Conservation (phyloP, 37 sponge, comb jelly and placozoan genomes). For the Halichondria panicea region DNA sequence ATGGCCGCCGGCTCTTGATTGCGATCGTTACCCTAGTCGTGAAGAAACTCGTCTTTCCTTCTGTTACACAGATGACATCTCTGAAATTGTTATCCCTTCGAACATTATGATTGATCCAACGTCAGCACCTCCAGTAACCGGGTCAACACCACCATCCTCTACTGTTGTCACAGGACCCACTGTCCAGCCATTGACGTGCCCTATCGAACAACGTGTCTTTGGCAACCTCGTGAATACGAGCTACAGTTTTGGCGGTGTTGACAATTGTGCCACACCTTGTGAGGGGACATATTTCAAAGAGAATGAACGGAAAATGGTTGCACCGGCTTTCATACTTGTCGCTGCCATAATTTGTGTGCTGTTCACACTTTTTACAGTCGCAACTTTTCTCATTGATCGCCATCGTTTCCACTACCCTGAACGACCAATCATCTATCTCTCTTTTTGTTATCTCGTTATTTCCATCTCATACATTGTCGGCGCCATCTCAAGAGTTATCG, state of each 20-base stretch:
- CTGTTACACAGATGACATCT: background rate
- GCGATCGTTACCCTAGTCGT: constrained; percentile 38
- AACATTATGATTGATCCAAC: background rate
- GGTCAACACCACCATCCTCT: background rate
- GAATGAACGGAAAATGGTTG: constrained; percentile 28
- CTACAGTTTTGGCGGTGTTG: constrained; percentile 45
- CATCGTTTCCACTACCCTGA: constrained; percentile 90
- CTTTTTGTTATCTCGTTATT: constrained; percentile 79
- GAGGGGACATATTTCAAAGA: constrained; percentile 48
- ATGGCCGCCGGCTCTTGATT: constrained; percentile 71
- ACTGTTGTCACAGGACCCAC: background rate
- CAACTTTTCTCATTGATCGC: constrained; percentile 86
- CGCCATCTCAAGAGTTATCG: constrained; percentile 54
- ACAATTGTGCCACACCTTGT: constrained; percentile 54
- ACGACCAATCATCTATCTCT: constrained; percentile 85
- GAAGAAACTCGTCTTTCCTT: background rate
- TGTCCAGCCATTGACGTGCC: background rate
- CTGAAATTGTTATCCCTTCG: background rate
- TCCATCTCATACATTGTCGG: constrained; percentile 81
- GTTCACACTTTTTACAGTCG: constrained; percentile 80
- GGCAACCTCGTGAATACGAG: background rate
- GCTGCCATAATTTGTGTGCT: constrained; percentile 68
- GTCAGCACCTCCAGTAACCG: background rate
- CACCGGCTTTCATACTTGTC: constrained; percentile 67
- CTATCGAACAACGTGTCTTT: background rate